phyloP scores from a whole-genome alignment of 2,888 invertebrate species.

The Philereme vetulata region DNA sequence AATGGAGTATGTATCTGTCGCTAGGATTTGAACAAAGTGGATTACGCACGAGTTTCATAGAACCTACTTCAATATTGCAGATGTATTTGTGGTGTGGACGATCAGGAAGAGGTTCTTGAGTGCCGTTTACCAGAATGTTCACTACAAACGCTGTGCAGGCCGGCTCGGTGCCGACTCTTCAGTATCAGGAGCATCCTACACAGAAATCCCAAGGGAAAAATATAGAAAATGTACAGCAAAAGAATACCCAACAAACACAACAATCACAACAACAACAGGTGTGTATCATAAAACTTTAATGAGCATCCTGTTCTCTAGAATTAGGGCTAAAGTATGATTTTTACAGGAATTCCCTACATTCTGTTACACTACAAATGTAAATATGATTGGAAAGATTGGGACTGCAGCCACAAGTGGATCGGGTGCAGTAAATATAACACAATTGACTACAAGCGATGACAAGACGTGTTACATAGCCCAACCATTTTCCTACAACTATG shows the following conservation, averaged over 20 bases:
- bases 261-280: constrained; percentile 53
- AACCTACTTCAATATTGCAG: constrained; percentile 40
- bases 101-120: constrained; percentile 38
- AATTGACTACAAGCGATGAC: constrained; percentile 85
- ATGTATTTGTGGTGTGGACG: constrained; percentile 48
- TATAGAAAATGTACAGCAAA: constrained; percentile 85
- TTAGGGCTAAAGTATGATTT: constrained; percentile 11
- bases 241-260: constrained; percentile 80
- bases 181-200: constrained; percentile 87
- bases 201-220: constrained; percentile 85
- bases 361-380: constrained; percentile 88
- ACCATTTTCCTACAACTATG: constrained; percentile 91
- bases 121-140: constrained; percentile 71
- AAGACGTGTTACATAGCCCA: constrained; percentile 90
- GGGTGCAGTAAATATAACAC: constrained; percentile 87
- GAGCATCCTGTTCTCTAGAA: background rate
- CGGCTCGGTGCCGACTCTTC: constrained; percentile 85
- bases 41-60: too few species aligned
- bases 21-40: too few species aligned
- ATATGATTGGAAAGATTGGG: constrained; percentile 87
- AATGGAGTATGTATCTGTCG: constrained; percentile 31
- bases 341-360: constrained; percentile 87
- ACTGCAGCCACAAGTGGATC: constrained; percentile 67
- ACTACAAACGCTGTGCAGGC: constrained; percentile 85
- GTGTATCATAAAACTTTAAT: constrained; percentile 16